Conservation (phyloP, 2,797 vertebrate genomes). For the Hydrolagus colliei region DNA sequence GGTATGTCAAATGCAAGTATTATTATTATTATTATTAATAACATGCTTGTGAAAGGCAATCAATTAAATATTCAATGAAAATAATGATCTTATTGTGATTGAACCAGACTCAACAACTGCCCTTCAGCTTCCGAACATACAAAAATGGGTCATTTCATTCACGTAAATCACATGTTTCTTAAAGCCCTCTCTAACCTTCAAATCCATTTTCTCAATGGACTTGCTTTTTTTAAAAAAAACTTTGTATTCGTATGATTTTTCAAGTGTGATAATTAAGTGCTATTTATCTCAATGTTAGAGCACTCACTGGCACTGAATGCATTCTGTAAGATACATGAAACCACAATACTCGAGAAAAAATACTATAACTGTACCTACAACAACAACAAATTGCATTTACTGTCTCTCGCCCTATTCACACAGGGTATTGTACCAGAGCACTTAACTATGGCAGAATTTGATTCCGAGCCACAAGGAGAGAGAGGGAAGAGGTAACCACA, state of each 20-base stretch:
- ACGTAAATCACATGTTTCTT: not conserved
- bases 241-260: no score
- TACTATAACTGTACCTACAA: no score
- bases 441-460: no score
- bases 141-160: not conserved
- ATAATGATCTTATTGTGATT: not conserved
- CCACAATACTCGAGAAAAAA: no score
- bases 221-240: not conserved
- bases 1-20: no score
- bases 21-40: not conserved
- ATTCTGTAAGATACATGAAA: not conserved
- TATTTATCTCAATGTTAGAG: not conserved
- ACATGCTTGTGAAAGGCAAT: not conserved
- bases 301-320: not conserved
- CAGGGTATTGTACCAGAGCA: no score
- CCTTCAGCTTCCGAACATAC: not conserved
- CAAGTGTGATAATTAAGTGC: not conserved
- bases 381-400: no score
- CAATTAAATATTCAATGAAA: not conserved
- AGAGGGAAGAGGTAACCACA: no score
- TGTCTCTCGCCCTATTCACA: no score
- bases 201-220: not conserved
- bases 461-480: no score
- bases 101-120: not conserved
- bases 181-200: not conserved